A percentile compares a stretch with the other conserved stretches of the same genome.
Evolutionary conservation across 2,797 vertebrate species (phyloP).

Genomic region (Fringilla coelebs): DNA sequence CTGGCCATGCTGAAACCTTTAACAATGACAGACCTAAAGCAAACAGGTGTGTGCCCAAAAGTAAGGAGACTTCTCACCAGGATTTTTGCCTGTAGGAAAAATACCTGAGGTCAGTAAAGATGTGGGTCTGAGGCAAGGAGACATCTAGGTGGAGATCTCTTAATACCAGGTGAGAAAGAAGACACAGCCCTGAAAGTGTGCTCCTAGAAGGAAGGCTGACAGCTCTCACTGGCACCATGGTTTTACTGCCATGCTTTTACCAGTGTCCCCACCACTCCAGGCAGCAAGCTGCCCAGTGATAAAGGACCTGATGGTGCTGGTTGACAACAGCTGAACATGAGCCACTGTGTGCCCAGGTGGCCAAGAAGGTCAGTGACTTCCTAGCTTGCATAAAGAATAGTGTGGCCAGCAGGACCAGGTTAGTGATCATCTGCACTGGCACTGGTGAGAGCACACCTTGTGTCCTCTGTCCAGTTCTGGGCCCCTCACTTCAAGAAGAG

Average conservation of each 20-base stretch:
- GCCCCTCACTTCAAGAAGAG: neutral
- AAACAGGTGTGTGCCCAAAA: neutral
- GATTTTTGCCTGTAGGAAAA: neutral
- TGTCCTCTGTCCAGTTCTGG: neutral
- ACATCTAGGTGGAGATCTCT: neutral
- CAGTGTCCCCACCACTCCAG: neutral
- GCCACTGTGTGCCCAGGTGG: neutral
- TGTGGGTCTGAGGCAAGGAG: neutral
- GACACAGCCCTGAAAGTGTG: neutral
- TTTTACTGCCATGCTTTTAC: neutral
- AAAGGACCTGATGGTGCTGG: neutral
- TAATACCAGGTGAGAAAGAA: neutral
- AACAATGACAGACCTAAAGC: neutral
- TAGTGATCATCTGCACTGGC: rapidly evolving
- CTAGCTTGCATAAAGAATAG: neutral
- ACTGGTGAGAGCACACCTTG: neutral
- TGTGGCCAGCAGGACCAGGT: neutral
- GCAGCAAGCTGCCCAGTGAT: neutral
- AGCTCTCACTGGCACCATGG: neutral
- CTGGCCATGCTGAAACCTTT: rapidly evolving
- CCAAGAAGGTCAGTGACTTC: neutral
- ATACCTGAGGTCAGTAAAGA: neutral
- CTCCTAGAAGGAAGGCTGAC: neutral
- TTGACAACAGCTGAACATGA: neutral
- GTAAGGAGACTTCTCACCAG: neutral